Conservation (phyloP, 2,797 vertebrate species). For the Pempheris klunzingeri region DNA sequence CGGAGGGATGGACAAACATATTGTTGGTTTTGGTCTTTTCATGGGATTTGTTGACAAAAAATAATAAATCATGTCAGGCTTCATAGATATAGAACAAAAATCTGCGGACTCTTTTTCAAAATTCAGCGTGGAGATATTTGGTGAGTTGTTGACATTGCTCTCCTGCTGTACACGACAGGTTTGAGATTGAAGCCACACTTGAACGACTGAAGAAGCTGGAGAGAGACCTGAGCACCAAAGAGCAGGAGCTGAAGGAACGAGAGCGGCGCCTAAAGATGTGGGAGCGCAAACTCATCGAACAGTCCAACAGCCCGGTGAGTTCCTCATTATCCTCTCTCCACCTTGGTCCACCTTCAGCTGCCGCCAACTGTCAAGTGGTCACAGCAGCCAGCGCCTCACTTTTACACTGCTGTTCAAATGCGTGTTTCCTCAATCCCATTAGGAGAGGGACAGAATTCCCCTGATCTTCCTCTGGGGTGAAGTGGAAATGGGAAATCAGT, state of each 20-base stretch:
- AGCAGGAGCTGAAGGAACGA: constrained; percentile 96
- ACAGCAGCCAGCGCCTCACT: constrained; percentile 7
- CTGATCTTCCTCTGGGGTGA: constrained; percentile 15
- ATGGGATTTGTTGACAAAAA: background rate
- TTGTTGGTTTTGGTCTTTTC: background rate
- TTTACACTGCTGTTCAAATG: constrained; percentile 5
- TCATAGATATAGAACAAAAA: background rate
- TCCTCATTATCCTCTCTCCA: constrained; percentile 36
- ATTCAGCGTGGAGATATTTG: background rate
- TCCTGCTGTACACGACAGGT: constrained; percentile 81
- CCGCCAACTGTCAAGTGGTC: constrained; percentile 14
- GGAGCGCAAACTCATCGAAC: constrained; percentile 97
- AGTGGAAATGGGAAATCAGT: constrained; percentile 44
- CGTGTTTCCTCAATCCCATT: constrained; percentile 1
- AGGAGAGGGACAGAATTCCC: constrained; percentile 10
- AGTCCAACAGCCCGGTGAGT: constrained; percentile 97
- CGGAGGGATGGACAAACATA: background rate
- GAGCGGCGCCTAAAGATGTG: constrained; percentile 96
- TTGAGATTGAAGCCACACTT: constrained; percentile 98
- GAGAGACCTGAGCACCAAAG: constrained; percentile 97
- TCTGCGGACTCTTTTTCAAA: too few relatives aligned
- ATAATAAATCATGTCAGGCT: background rate
- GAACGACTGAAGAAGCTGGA: constrained; percentile 98
- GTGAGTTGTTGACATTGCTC: constrained; percentile 11
- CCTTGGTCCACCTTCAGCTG: constrained; percentile 31